Evolutionary conservation across 1,140 invertebrate species (phyloP), one percentile per base, ranked within the genome.

Genomic region (Aricia agestis): DNA sequence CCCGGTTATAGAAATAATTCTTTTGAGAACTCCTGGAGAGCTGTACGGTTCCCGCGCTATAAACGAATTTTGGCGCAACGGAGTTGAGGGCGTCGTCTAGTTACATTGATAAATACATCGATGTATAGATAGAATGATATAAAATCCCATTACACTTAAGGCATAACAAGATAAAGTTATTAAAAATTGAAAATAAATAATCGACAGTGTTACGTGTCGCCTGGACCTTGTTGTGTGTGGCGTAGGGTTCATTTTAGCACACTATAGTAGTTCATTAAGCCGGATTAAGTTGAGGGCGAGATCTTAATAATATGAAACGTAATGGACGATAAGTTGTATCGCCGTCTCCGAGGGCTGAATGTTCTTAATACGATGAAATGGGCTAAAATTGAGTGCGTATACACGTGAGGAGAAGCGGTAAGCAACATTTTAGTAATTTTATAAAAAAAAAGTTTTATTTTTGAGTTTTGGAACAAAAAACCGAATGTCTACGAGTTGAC

Each of bases 301-400:
- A 59, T 69, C 68, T 69, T 69, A 69, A 69, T 69, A 69, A 68
- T 68, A 68, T 69, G 68, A 69, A 69, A 69, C 36, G 68, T 69
- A 69, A 69, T 69, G 68, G 68, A 61, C 32, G 68, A 42, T 69
- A 69, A 69, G 2, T 61, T 69, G 68, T 69, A 69, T 69, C 25
- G 68, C 57, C 36, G 58, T 69, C 31, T 63, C 11, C 68, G 58
- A 69, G 36, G 68, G 68, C 68, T 69, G 58, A 69, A 69, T 61
- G 58, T 59, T 69, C 68, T 69, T 69, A 69, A 59, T 69, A 69
- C 68, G 68, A 4, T 63, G 58, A 69, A 69, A 69, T 36, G 59
- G 59, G 57, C 32, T 17, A 59, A 61, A 36, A 69, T 69, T 63
- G 59, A 69, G 57, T 59, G 59, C 59, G 68, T 69, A 69, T 31